Conservation (phyloP, 2,888 invertebrate species). For the Trichogramma evanescens region DNA sequence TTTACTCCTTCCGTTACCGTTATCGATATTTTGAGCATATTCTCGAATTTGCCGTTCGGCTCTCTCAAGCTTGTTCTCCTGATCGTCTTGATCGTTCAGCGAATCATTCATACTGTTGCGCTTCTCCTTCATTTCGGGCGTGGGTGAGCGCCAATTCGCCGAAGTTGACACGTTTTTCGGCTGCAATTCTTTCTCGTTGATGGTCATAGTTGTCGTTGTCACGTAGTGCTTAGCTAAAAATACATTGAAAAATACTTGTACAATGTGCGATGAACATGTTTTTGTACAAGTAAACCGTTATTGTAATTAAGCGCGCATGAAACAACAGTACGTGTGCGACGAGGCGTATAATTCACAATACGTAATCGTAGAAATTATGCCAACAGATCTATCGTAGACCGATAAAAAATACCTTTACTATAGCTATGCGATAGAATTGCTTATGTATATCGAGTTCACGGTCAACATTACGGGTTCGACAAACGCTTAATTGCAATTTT, state of each 20-base stretch:
- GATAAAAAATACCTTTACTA: too few species aligned
- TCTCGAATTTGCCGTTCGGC: conserved; percentile 34
- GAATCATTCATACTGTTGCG: conserved; percentile 14
- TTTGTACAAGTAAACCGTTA: too few species aligned
- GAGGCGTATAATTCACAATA: too few species aligned
- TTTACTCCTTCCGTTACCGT: conserved; percentile 29
- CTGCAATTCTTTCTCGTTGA: conserved; percentile 21
- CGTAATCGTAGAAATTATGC: too few species aligned
- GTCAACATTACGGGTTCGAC: too few species aligned
- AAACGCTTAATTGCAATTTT: too few species aligned
- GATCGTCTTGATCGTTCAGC: conserved; percentile 5
- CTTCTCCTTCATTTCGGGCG: conserved; percentile 18
- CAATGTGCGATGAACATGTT: too few species aligned
- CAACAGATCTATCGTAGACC: too few species aligned
- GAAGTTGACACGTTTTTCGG: neutral
- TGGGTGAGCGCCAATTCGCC: conserved; percentile 8
- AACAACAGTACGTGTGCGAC: too few species aligned
- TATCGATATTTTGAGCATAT: conserved; percentile 37
- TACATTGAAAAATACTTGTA: conserved; percentile 4
- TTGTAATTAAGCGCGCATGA: too few species aligned
- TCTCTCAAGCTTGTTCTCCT: conserved; percentile 22
- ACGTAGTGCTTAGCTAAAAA: conserved; percentile 22
- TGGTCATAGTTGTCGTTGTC: conserved; percentile 22
- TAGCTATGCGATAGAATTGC: too few species aligned
- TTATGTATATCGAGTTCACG: too few species aligned